phyloP scores from a whole-genome alignment of 2,888 invertebrate genomes.

The Coleophora deauratella region DNA sequence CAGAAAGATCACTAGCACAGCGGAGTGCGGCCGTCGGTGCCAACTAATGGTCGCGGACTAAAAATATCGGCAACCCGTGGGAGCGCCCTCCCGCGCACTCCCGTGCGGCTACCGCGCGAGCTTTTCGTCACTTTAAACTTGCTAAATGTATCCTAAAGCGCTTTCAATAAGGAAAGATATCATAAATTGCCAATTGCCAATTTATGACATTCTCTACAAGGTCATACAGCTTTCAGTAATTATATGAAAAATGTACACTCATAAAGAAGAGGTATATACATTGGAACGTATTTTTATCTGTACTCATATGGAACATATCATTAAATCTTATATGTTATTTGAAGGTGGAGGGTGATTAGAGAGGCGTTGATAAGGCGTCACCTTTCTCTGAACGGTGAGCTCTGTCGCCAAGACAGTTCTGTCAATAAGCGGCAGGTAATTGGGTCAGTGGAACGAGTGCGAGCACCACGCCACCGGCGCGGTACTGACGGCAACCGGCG shows the following conservation, averaged over 20 bases:
- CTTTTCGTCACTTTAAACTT: conserved; percentile 62
- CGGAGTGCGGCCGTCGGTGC: conserved; percentile 74
- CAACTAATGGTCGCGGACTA: conserved; percentile 79
- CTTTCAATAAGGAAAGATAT: conserved; percentile 3
- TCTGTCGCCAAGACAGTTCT: conserved; percentile 62
- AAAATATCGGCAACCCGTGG: conserved; percentile 78
- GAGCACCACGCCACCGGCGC: background rate
- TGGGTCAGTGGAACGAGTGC: conserved; percentile 56
- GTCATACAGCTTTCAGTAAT: too few species aligned
- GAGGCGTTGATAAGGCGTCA: conserved; percentile 21
- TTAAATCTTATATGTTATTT: too few species aligned
- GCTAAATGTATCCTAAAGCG: conserved; percentile 23
- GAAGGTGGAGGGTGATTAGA: conserved; percentile 3
- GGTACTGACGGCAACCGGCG: conserved; percentile 1
- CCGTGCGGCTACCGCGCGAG: conserved; percentile 58
- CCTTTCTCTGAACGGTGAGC: conserved; percentile 44
- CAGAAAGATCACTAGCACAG: conserved; percentile 70
- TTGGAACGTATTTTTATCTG: too few species aligned
- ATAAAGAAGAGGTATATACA: too few species aligned
- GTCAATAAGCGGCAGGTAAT: conserved; percentile 64
- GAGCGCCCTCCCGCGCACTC: conserved; percentile 73
- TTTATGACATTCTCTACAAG: background rate
- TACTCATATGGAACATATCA: too few species aligned
- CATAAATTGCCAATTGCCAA: conserved; percentile 1
- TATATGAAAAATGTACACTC: too few species aligned